Evolutionary conservation across 2,888 invertebrate species (phyloP).

Genomic region (Agrochola litura): DNA sequence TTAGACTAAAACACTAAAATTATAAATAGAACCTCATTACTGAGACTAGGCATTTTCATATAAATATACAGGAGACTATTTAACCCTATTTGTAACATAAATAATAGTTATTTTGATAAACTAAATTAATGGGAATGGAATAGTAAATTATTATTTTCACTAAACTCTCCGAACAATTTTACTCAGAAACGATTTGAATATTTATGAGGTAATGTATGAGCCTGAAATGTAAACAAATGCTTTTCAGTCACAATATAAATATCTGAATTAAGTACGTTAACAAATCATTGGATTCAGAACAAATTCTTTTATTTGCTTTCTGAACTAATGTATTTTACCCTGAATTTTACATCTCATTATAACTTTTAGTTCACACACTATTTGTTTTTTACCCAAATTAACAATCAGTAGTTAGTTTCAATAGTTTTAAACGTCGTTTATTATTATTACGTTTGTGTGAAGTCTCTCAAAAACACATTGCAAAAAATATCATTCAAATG

Average conservation of each 20-base stretch:
- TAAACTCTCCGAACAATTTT: neutral
- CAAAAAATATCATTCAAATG: too few relatives aligned
- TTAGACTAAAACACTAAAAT: neutral
- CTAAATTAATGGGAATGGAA: neutral
- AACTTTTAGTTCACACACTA: constrained; percentile 29
- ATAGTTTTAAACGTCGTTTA: too few relatives aligned
- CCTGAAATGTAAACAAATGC: neutral
- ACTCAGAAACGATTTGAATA: neutral
- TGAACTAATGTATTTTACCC: constrained; percentile 10
- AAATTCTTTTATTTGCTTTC: constrained; percentile 33
- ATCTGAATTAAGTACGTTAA: neutral
- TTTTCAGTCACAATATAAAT: neutral
- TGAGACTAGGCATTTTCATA: neutral
- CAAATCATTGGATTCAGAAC: neutral
- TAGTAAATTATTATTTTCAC: neutral
- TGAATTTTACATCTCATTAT: constrained; percentile 39
- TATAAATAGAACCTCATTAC: neutral
- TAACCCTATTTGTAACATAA: neutral
- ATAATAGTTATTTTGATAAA: neutral
- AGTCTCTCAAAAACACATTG: too few relatives aligned
- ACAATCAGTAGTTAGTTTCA: neutral
- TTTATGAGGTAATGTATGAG: neutral
- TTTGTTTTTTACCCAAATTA: constrained; percentile 18
- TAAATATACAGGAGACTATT: too few relatives aligned
- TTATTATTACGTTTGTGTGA: too few relatives aligned